Evolutionary conservation across 1,140 invertebrate species (phyloP).

Genomic region (Rhagoletis pomonella): DNA sequence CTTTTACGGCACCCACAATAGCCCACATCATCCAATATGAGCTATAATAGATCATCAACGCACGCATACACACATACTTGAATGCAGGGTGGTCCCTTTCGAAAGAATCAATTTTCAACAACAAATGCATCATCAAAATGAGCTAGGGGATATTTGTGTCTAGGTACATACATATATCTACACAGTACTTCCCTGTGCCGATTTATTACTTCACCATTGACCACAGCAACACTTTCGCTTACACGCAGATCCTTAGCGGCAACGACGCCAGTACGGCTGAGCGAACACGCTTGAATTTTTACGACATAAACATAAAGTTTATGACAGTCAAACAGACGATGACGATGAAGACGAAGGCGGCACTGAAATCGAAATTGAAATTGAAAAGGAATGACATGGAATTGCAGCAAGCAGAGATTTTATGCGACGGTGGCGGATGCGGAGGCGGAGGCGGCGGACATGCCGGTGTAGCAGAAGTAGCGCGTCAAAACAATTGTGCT

Average conservation of each 20-base stretch:
- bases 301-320: slow-evolving; percentile 73
- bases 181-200: slow-evolving; percentile 43
- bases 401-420: background rate
- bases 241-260: slow-evolving; percentile 56
- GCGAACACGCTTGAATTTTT: slow-evolving; percentile 67
- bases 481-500: slow-evolving; percentile 32
- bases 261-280: slow-evolving; percentile 54
- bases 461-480: background rate
- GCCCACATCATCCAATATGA: background rate
- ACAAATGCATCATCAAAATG: slow-evolving; percentile 10
- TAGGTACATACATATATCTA: background rate
- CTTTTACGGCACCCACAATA: slow-evolving; percentile 40
- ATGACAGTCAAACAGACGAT: slow-evolving; percentile 63
- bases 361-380: slow-evolving; percentile 27
- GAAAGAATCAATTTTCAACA: slow-evolving; percentile 40
- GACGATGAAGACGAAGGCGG: background rate
- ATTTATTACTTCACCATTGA: slow-evolving; percentile 57
- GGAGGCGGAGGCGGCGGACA: background rate
- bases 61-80: background rate
- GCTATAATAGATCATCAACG: slow-evolving; percentile 46
- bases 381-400: slow-evolving; percentile 20
- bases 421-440: background rate
- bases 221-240: slow-evolving; percentile 62
- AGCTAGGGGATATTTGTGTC: background rate
- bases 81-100: slow-evolving; percentile 35